Evolutionary conservation across 2,113 vertebrate genomes (phyloP), one percentile per base, ranked within the genome.

Genomic region (Chunga burmeisteri): DNA sequence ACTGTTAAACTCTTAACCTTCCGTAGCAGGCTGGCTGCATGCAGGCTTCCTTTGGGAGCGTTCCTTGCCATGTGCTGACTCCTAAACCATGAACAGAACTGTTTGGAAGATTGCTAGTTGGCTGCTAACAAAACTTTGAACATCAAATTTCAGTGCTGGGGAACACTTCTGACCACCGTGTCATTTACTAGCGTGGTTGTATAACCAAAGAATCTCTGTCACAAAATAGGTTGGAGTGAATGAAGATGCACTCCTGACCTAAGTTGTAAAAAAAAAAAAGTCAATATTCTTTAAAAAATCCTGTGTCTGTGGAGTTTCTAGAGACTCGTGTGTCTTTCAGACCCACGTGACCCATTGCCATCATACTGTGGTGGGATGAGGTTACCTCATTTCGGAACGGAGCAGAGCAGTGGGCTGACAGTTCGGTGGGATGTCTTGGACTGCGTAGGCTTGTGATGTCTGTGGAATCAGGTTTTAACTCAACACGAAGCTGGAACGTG

Each of bases 221-320:
- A 68, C 34, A 52, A 63, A 82, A 40, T 30, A n/a, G 26, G 7
- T 2, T 11, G 25, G 14, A 62, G 36, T 74, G 50, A 75, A 75
- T 58, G 12, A 81, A 84, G 47, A 63, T 74, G 56, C 7, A 4
- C 44, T 58, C 13, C n/a, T 73, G 32, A 15, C n/a, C 38, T 73
- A 56, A 78, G 55, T 1, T 63, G n/a, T 91, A 30, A 50, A 86
- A 75, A 63, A 2, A 0, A 1, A 21, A 2, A 0, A 1, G 18
- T 38, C 26, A 44, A 47, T 32, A 36, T 67, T 58, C 20, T 36
- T 46, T 78, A 32, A n/a, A 83, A 81, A 89, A 65, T 81, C 23
- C 13, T 11, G 1, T 78, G 29, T 26, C 30, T 26, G 0, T 65
- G 49, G 62, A 56, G 18, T 70, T 70, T 58, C 15, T 87, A 34